These are phyloP conservation scores for Ciconia maguari DNA, from an alignment of 2,113 vertebrate genomes.

Conservation along the genomic window DNA sequence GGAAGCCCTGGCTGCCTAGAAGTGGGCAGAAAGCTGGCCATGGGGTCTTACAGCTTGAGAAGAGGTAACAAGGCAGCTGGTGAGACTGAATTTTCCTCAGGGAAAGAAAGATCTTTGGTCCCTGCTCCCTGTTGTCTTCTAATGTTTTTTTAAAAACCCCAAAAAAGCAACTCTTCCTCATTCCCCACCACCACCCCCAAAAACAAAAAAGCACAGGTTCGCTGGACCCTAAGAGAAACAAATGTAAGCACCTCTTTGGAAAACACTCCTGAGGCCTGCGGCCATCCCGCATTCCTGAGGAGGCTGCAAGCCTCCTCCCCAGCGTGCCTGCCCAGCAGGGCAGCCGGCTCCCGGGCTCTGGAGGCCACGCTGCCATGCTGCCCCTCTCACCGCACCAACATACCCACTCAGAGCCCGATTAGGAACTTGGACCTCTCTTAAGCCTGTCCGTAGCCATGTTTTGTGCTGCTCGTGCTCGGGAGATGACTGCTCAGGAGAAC, in stretches of 20 bases:
- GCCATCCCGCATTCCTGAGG: conserved; percentile 54
- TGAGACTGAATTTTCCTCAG: neutral
- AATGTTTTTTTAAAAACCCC: neutral
- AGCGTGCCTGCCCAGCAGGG: conserved; percentile 15
- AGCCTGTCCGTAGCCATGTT: neutral
- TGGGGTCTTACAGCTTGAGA: neutral
- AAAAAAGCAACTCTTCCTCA: neutral
- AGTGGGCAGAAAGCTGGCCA: neutral
- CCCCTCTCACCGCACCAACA: neutral
- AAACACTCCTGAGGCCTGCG: conserved; percentile 27
- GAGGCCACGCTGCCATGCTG: accelerated
- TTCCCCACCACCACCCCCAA: neutral
- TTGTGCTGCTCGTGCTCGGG: neutral
- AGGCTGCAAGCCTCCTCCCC: neutral
- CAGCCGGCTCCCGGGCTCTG: neutral
- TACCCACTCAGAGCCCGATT: neutral
- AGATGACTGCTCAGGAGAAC: neutral
- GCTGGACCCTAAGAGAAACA: conserved; percentile 13
- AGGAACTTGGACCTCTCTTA: neutral
- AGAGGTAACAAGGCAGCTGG: neutral
- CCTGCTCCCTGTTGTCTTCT: neutral
- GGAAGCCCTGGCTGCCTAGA: neutral
- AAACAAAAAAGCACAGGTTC: neutral
- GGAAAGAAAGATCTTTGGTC: neutral
- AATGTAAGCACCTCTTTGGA: conserved; percentile 29